Evolutionary conservation across 1,140 invertebrate genomes (phyloP), one percentile per base, ranked within the genome.

Genomic region (Drosophila guanche): DNA sequence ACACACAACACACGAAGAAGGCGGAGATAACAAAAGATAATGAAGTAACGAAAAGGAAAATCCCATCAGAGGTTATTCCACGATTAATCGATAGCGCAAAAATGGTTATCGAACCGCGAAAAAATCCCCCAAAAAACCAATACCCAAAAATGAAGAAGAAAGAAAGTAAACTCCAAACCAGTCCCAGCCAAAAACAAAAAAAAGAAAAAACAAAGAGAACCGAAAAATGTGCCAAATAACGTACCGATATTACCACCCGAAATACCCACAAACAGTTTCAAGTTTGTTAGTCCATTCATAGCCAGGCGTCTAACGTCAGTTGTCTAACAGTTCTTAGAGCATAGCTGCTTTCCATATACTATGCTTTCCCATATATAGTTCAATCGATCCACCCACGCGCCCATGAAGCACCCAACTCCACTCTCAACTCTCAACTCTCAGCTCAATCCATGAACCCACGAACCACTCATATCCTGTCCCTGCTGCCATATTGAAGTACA

Each of bases 21-120:
- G 51, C 37, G 70, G 70, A 73, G 58, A 72, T 72, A 72, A 72
- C 58, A 50, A 72, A 74, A 63, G 40, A 42, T 51, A 72, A 72
- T 55, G 56, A 72, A 72, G 69, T 40, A 52, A 20, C 29, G 22
- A 52, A 52, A 61, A 72, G 62, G 46, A 56, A 61, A 52, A 46
- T 62, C 27, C 29, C 43, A 29, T 14, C n/a, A 45, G 29, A 57
- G 37, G 37, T 55, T 53, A 65, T 53, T 52, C 40, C 40, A 54
- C 43, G 14, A 52, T 8, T 14, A 60, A 68, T 27, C 68, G 22
- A 72, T 71, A 60, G 48, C 68, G 48, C 8, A 29, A 8, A 46
- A 48, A n/a, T 46, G 47, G 48, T 60, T 54, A 53, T 54, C 50
- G 47, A 72, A 27, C 69, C 69, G 69, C 69, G 58, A 68, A 33